phyloP scores from a whole-genome alignment of 1,140 invertebrate genomes.

The Lycorma delicatula region DNA sequence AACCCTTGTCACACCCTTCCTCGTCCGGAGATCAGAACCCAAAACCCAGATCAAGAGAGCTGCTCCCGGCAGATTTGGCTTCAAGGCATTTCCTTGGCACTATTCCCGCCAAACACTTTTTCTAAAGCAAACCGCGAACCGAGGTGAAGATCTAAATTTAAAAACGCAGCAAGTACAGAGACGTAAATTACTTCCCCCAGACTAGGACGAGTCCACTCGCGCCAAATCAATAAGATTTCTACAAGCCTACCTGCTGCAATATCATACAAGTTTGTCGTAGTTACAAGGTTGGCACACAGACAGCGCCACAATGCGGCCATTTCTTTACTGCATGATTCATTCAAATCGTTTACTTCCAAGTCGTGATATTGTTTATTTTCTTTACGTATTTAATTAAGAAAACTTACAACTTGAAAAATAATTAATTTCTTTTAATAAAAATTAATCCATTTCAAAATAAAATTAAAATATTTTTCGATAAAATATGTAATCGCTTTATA shows the following conservation, averaged over 20 bases:
- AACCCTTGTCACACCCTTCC: conserved; percentile 12
- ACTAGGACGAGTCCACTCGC: conserved; percentile 10
- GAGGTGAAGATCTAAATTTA: conserved; percentile 13
- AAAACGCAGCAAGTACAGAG: conserved; percentile 8
- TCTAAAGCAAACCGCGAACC: conserved; percentile 8
- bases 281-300: too few relatives aligned
- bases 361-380: too few relatives aligned
- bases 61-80: conserved; percentile 1
- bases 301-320: too few relatives aligned
- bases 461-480: too few relatives aligned
- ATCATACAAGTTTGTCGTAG: too few relatives aligned
- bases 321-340: too few relatives aligned
- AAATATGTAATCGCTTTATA: too few relatives aligned
- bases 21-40: neutral
- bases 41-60: conserved; percentile 4
- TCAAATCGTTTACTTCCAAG: too few relatives aligned
- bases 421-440: too few relatives aligned
- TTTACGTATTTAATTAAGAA: too few relatives aligned
- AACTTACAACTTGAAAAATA: too few relatives aligned
- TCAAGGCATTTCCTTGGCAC: conserved; percentile 17
- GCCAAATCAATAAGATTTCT: conserved; percentile 10
- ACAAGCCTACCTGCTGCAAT: conserved; percentile 2
- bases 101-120: conserved; percentile 17
- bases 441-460: too few relatives aligned
- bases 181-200: conserved; percentile 6